Evolutionary conservation across 2,888 invertebrate genomes (phyloP).

Genomic region (Coenonympha glycerion): DNA sequence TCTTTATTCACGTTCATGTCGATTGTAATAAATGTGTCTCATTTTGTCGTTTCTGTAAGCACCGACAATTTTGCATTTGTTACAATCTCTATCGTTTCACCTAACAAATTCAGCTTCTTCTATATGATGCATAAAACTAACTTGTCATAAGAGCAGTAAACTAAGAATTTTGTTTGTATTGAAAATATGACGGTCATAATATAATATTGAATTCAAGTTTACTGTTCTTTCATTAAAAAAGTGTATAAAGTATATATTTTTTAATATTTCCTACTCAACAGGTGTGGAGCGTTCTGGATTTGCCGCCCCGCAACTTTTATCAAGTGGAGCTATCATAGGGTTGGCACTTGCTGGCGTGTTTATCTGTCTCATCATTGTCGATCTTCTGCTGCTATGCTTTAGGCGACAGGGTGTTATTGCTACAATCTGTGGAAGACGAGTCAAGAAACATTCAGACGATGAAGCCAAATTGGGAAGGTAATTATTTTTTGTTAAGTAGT

Average conservation of each 20-base stretch:
- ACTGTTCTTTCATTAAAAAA: conserved; percentile 46
- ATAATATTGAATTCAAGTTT: conserved; percentile 32
- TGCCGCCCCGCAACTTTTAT: conserved; percentile 74
- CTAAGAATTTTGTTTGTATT: conserved; percentile 20
- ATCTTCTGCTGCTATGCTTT: conserved; percentile 86
- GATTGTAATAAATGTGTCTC: conserved; percentile 58
- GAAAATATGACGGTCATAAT: not conserved
- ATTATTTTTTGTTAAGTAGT: conserved; percentile 30
- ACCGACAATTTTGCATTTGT: conserved; percentile 47
- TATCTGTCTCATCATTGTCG: conserved; percentile 87
- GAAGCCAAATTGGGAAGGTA: conserved; percentile 91
- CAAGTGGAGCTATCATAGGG: conserved; percentile 87
- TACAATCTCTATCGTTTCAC: conserved; percentile 63
- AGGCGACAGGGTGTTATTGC: conserved; percentile 81
- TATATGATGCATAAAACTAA: conserved; percentile 68
- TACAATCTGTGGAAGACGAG: conserved; percentile 79
- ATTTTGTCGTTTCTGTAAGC: conserved; percentile 10
- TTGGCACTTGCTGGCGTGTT: conserved; percentile 89
- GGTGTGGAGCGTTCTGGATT: conserved; percentile 68
- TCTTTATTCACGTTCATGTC: conserved; percentile 55
- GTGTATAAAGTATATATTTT: conserved; percentile 12
- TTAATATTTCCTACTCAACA: conserved; percentile 42
- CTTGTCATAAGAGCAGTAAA: conserved; percentile 59
- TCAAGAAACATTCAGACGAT: conserved; percentile 84
- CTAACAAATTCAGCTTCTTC: conserved; percentile 64